These are phyloP conservation scores for Ictidomys tridecemlineatus DNA, from an alignment of 2,113 vertebrate genomes.

Conservation along the genomic window DNA sequence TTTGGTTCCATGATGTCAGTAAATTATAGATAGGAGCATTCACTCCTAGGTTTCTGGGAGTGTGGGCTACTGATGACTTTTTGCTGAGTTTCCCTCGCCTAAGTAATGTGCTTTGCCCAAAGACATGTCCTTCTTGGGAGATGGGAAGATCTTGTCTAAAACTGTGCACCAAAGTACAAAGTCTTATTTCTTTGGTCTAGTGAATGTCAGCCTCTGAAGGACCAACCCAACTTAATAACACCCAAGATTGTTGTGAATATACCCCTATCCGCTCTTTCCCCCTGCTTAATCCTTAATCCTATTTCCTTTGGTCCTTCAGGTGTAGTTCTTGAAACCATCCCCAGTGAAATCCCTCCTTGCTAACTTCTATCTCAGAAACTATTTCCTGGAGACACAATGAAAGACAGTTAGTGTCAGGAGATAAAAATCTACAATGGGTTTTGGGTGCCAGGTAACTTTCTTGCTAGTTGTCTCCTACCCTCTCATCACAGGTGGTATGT, in stretches of 20 bases:
- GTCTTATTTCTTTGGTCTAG: background rate
- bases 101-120: background rate
- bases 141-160: background rate
- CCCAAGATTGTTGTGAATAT: background rate
- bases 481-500: background rate
- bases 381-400: background rate
- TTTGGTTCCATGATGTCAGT: background rate
- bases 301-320: background rate
- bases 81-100: background rate
- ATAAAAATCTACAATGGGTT: background rate
- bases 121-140: background rate
- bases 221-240: background rate
- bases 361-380: background rate
- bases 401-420: background rate
- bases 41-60: background rate
- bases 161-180: background rate
- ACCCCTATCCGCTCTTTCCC: background rate
- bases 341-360: background rate
- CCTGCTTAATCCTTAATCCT: background rate
- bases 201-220: background rate
- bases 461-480: background rate
- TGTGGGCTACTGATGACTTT: background rate
- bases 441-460: background rate
- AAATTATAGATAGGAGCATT: background rate
- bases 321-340: background rate